phyloP scores from a whole-genome alignment of 2,888 invertebrate species.

The Thysanoteuthis rhombus region DNA sequence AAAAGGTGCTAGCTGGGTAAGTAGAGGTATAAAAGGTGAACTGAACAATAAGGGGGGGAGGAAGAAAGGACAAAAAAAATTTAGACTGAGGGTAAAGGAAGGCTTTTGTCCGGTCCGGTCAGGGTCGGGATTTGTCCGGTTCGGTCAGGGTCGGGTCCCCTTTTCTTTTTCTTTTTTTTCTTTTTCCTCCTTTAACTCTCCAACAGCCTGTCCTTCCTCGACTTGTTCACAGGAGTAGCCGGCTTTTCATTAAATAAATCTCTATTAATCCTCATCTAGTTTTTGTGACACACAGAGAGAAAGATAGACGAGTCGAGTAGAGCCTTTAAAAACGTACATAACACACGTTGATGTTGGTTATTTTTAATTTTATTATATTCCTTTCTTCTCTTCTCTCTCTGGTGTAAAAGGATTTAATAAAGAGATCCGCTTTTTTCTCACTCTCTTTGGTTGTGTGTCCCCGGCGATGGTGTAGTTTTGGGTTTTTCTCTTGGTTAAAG shows the following conservation, averaged over 20 bases:
- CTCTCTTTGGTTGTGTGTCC: not conserved
- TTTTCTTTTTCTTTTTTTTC: too few species aligned
- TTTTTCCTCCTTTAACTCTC: not conserved
- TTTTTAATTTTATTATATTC: too few species aligned
- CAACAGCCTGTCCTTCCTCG: not conserved
- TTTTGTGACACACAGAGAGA: not conserved
- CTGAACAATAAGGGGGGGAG: not conserved
- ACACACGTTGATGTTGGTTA: not conserved
- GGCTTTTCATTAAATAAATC: not conserved
- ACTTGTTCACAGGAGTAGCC: not conserved
- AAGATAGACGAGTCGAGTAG: not conserved
- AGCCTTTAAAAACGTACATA: not conserved
- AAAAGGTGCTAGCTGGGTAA: not conserved
- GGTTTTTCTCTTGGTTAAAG: not conserved
- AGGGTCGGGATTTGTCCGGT: not conserved
- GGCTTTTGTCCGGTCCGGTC: not conserved
- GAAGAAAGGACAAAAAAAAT: not conserved
- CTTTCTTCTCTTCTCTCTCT: too few species aligned
- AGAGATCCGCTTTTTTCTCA: not conserved
- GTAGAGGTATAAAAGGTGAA: not conserved
- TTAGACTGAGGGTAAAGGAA: not conserved
- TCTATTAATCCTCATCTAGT: not conserved
- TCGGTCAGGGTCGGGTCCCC: too few species aligned
- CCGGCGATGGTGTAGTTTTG: not conserved
- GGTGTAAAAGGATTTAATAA: not conserved